Conservation (phyloP, 2,888 invertebrate species). For the Acleris laterana region DNA sequence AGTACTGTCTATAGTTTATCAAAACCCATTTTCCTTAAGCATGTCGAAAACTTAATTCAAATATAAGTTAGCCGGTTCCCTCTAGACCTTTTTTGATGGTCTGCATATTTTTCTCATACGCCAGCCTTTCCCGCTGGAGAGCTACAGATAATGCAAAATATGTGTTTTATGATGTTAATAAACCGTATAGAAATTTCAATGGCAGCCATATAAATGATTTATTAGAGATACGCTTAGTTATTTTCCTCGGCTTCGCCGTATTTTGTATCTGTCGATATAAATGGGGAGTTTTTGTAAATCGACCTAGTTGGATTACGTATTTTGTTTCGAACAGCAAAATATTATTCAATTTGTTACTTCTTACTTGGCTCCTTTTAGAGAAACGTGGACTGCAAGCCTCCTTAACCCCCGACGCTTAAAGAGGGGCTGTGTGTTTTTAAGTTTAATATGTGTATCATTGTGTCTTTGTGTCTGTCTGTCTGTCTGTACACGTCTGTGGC, state of each 20-base stretch:
- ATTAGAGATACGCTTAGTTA: slow-evolving; percentile 19
- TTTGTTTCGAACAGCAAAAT: no score
- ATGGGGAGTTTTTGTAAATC: no score
- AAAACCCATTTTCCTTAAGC: background rate
- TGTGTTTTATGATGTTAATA: slow-evolving; percentile 65
- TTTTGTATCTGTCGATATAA: background rate
- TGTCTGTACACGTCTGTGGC: no score
- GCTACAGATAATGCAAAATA: slow-evolving; percentile 61
- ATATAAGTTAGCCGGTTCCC: slow-evolving; percentile 12
- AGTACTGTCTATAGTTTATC: background rate
- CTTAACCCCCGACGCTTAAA: no score
- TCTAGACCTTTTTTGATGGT: slow-evolving; percentile 50
- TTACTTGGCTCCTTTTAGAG: no score
- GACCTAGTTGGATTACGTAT: no score
- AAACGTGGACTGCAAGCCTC: no score
- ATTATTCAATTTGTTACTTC: no score
- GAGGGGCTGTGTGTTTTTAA: no score
- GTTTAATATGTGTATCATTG: no score
- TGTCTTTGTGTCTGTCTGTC: no score
- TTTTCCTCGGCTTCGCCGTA: slow-evolving; percentile 1
- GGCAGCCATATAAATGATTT: slow-evolving; percentile 38
- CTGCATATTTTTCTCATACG: slow-evolving; percentile 63
- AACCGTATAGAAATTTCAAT: slow-evolving; percentile 39
- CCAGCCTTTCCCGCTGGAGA: slow-evolving; percentile 61
- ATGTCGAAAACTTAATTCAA: slow-evolving; percentile 22